phyloP scores from a whole-genome alignment of 2,888 invertebrate genomes.

The Halictus quadricinctus region DNA sequence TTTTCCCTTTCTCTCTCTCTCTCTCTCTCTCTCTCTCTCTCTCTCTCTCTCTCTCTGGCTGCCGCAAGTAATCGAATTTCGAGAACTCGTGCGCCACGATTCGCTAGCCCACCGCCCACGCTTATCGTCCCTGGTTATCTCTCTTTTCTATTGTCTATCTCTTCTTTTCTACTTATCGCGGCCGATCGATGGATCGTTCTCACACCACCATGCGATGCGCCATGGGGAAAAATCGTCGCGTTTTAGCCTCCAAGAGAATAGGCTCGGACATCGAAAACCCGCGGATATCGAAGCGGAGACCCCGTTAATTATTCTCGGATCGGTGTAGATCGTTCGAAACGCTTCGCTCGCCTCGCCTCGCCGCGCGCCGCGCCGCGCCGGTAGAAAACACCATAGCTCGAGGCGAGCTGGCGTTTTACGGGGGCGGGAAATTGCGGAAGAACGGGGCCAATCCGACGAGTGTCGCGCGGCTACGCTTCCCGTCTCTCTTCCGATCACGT shows the following conservation, averaged over 20 bases:
- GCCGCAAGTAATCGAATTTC: conserved; percentile 62
- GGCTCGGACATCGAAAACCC: neutral
- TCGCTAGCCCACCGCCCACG: conserved; percentile 44
- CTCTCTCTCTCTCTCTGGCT: neutral
- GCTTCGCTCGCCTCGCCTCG: neutral
- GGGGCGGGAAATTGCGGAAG: conserved; percentile 64
- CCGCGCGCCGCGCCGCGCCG: neutral
- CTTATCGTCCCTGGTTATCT: conserved; percentile 28
- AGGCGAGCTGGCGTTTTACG: conserved; percentile 59
- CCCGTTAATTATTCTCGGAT: neutral
- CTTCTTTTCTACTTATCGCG: conserved; percentile 37
- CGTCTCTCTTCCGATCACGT: conserved; percentile 1
- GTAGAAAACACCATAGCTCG: conserved; percentile 46
- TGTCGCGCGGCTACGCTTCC: conserved; percentile 55
- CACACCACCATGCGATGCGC: neutral
- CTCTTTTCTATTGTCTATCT: conserved; percentile 17
- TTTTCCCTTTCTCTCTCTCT: neutral
- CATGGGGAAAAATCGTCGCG: neutral
- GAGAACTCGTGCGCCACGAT: conserved; percentile 55
- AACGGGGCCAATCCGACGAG: conserved; percentile 73
- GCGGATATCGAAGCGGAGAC: neutral
- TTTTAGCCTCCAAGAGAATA: neutral
- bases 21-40: neutral
- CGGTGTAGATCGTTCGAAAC: neutral
- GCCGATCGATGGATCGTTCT: conserved; percentile 22